Evolutionary conservation across 2,113 vertebrate genomes (phyloP).

Genomic region (Propithecus coquereli): DNA sequence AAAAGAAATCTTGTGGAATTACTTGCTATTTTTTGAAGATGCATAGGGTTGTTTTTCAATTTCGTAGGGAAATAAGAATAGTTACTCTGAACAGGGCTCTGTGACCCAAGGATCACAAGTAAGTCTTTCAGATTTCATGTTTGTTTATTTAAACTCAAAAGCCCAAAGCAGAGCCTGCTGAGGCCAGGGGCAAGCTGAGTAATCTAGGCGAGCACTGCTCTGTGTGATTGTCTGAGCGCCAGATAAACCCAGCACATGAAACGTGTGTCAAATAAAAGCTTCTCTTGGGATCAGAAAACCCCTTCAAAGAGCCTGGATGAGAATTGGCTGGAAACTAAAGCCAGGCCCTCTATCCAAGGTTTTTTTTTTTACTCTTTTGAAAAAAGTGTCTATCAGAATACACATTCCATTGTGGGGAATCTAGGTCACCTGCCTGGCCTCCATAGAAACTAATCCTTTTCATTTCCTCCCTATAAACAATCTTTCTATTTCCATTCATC

Average conservation of each 20-base stretch:
- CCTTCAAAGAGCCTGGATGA: slow-evolving; percentile 65
- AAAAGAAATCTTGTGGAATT: slow-evolving; percentile 1
- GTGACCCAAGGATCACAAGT: background rate
- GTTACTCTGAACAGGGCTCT: background rate
- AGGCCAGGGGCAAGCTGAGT: slow-evolving; percentile 51
- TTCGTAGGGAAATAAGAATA: background rate
- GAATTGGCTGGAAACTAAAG: slow-evolving; percentile 60
- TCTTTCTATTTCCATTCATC: slow-evolving; percentile 33
- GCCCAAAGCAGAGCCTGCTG: background rate
- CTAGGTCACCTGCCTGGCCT: slow-evolving; percentile 65
- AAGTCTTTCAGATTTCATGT: slow-evolving; percentile 25
- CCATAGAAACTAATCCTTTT: slow-evolving; percentile 60
- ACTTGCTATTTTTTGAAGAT: background rate
- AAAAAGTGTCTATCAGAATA: slow-evolving; percentile 40
- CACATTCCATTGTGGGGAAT: slow-evolving; percentile 58
- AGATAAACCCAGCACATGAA: slow-evolving; percentile 65
- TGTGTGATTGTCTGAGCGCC: slow-evolving; percentile 40
- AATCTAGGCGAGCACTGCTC: slow-evolving; percentile 24
- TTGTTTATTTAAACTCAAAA: slow-evolving; percentile 59
- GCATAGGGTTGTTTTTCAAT: background rate
- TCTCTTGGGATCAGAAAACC: slow-evolving; percentile 61
- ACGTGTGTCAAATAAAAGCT: slow-evolving; percentile 66
- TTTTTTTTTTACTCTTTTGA: slow-evolving; percentile 39
- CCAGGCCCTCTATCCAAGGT: background rate
- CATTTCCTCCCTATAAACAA: slow-evolving; percentile 52